Conservation (phyloP, 2,888 invertebrate species). For the Nephrotoma guestfalica region DNA sequence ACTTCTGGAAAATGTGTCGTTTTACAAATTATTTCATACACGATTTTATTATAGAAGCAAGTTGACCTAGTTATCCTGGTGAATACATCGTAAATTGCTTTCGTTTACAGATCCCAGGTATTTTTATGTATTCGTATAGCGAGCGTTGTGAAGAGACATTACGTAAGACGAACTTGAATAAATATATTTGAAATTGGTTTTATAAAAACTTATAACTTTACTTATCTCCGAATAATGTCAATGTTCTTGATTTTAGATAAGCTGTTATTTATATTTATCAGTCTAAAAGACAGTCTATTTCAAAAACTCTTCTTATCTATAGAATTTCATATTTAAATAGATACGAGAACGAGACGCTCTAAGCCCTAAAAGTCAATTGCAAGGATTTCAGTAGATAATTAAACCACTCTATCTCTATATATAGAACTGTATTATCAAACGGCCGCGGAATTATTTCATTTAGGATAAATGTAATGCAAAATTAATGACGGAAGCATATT, state of each 20-base stretch:
- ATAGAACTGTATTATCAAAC: not conserved
- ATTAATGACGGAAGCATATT: not conserved
- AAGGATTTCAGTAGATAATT: not conserved
- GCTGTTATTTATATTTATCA: not conserved
- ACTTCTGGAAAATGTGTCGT: not conserved
- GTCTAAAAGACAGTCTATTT: not conserved
- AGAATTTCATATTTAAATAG: not conserved
- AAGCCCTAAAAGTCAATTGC: not conserved
- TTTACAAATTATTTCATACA: not conserved
- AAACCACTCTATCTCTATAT: not conserved
- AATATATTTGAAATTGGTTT: too few species aligned
- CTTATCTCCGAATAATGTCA: not conserved
- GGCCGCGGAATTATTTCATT: not conserved
- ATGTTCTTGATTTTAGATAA: not conserved
- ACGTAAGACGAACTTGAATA: too few species aligned
- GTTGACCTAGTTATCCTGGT: not conserved
- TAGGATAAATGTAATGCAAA: not conserved
- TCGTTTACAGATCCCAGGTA: not conserved
- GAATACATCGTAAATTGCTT: not conserved
- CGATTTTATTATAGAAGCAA: not conserved
- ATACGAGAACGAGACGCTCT: not conserved
- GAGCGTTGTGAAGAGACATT: too few species aligned
- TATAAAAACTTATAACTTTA: too few species aligned
- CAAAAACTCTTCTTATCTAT: not conserved
- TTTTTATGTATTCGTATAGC: not conserved